Base-by-base conservation (phyloP, 2,797 vertebrate genomes). In the Falco concolor region DNA sequence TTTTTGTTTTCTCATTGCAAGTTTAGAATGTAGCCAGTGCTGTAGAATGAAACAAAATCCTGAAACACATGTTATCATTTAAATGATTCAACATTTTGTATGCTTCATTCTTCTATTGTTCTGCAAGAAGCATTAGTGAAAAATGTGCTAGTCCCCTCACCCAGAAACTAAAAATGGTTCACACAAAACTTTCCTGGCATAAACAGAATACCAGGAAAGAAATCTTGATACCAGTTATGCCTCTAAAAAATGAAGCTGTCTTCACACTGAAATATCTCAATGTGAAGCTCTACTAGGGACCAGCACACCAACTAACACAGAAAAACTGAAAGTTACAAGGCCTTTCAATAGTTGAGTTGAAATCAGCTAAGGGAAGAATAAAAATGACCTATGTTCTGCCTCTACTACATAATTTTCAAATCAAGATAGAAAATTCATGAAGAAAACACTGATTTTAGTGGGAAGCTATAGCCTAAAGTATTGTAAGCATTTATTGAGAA, bases 71-170 rank as follows among this genome's bases (percentile, higher is more conserved):
- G 28, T 10, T 80, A 94, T 85, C 8, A 6, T 77, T 89, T 80
- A 80, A 95, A 95, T 47, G 20, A 82, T 59, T 92, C 47, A 90
- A 81, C 21, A 36, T n/a, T 84, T 68, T 78, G 25, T 42, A 61
- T 73, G 56, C 2, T 18, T 79, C 32, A 18, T 72, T 84, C 47
- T 80, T 79, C 47, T 49, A 67, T 19, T 88, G 28, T 79, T 87
- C 49, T 63, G 10, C 32, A 74, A 74, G 36, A 83, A 68, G 27
- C 8, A 73, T 67, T 63, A 77, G 36, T 42, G 42, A 87, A 94
- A 84, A 52, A 30, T 21, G 18, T 47, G 22, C 45, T 87, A 60
- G 22, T 67, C 25, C 20, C 63, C 36, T 87, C 77, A 84, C 49
- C 28, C 64, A 92, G 67, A 70, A 94, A 83, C 12, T 19, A 45